phyloP scores from a whole-genome alignment of 1,140 invertebrate genomes.

The Pseudomyrmex cubaensis region DNA sequence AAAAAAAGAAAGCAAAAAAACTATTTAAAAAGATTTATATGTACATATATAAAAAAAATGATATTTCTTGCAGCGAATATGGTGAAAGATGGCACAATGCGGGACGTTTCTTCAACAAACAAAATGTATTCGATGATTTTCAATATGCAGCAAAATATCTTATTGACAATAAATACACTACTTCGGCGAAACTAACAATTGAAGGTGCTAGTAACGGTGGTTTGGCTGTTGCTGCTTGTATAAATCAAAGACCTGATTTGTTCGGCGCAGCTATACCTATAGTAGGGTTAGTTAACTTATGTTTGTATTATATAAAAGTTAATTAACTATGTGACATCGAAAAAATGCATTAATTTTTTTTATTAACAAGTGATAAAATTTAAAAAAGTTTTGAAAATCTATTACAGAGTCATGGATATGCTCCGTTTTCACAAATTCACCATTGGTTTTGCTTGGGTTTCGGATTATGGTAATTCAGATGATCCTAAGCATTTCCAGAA shows the following conservation, averaged over 20 bases:
- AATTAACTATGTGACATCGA: not conserved
- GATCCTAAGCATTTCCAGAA: conserved; percentile 95
- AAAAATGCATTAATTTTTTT: too few relatives aligned
- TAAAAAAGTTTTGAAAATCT: conserved; percentile 25
- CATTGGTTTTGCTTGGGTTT: conserved; percentile 98
- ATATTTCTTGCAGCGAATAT: conserved; percentile 91
- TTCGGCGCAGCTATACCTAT: conserved; percentile 96
- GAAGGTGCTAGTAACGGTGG: conserved; percentile 99
- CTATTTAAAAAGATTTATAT: conserved; percentile 10
- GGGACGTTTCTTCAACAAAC: conserved; percentile 96
- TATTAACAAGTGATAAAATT: too few relatives aligned
- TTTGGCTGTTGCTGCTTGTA: conserved; percentile 95
- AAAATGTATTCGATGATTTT: conserved; percentile 99
- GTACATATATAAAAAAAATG: not conserved
- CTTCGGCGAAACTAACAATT: conserved; percentile 91
- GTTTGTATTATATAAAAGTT: conserved; percentile 15
- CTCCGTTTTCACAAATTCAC: conserved; percentile 99
- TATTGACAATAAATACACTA: conserved; percentile 93
- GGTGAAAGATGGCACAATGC: conserved; percentile 98
- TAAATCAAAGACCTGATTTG: conserved; percentile 98
- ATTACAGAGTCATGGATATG: conserved; percentile 97
- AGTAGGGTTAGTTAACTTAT: conserved; percentile 91
- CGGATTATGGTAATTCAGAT: conserved; percentile 97
- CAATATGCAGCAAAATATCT: conserved; percentile 96
- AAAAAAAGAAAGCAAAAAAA: not conserved